Conservation (phyloP, 2,113 vertebrate genomes). For the Platanista minor region DNA sequence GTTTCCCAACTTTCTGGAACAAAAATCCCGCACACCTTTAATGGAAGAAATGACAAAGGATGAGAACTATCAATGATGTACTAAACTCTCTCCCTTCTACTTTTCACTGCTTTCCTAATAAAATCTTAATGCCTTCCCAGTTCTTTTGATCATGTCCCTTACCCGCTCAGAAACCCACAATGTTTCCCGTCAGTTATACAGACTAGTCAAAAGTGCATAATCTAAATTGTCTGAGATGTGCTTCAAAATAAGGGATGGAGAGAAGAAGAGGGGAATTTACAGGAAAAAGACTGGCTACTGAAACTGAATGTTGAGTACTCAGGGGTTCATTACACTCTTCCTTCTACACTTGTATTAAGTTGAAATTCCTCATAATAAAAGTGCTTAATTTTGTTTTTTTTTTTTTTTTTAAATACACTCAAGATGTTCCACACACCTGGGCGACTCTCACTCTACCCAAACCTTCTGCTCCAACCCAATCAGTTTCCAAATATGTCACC, state of each 20-base stretch:
- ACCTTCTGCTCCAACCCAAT: background rate
- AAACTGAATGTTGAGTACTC: background rate
- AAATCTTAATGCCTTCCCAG: constrained; percentile 21
- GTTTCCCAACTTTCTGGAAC: constrained; percentile 97
- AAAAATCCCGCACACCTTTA: constrained; percentile 97
- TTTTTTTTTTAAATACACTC: constrained; percentile 9
- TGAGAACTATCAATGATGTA: constrained; percentile 13
- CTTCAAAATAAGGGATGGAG: background rate
- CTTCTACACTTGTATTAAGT: background rate
- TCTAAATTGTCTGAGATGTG: background rate
- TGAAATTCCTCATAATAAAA: constrained; percentile 27
- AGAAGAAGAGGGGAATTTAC: background rate
- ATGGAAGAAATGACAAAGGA: constrained; percentile 69
- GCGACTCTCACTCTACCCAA: background rate
- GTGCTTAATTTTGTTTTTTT: background rate
- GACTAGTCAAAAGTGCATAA: background rate
- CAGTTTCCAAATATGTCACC: constrained; percentile 24
- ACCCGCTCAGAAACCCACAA: background rate
- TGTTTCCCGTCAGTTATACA: background rate
- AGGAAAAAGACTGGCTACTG: background rate
- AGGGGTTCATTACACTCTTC: background rate
- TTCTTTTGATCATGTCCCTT: background rate
- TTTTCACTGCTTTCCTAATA: constrained; percentile 34
- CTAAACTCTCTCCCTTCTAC: background rate
- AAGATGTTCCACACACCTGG: background rate